These are phyloP conservation scores for Oppia nitens DNA, from an alignment of 1,140 invertebrate species.

Conservation along the genomic window DNA sequence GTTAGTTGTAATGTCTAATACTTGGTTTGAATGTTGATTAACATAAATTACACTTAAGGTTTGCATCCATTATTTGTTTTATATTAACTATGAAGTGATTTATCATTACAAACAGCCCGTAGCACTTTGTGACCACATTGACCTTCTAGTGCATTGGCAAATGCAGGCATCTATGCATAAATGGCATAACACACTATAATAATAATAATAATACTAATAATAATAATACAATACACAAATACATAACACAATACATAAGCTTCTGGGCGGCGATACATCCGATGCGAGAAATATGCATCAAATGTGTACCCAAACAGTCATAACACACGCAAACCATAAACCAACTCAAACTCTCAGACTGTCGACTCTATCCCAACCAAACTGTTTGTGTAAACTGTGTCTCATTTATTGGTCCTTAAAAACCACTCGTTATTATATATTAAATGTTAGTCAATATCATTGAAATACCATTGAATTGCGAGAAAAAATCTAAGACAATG, in stretches of 20 bases:
- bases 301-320: no score
- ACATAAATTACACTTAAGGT: background rate
- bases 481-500: background rate
- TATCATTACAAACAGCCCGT: background rate
- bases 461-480: background rate
- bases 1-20: background rate
- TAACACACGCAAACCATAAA: no score
- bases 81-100: background rate
- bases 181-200: no score
- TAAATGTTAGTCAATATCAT: no score
- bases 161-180: no score
- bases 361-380: no score
- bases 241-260: background rate
- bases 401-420: background rate
- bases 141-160: background rate
- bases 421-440: no score
- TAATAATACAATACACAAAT: background rate
- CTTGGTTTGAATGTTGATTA: background rate
- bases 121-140: no score
- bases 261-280: background rate
- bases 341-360: no score
- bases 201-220: background rate
- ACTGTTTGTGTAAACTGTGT: no score
- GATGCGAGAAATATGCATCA: no score
- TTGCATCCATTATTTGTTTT: background rate